phyloP scores from a whole-genome alignment of 2,888 invertebrate genomes.

The Sepioteuthis lessoniana region DNA sequence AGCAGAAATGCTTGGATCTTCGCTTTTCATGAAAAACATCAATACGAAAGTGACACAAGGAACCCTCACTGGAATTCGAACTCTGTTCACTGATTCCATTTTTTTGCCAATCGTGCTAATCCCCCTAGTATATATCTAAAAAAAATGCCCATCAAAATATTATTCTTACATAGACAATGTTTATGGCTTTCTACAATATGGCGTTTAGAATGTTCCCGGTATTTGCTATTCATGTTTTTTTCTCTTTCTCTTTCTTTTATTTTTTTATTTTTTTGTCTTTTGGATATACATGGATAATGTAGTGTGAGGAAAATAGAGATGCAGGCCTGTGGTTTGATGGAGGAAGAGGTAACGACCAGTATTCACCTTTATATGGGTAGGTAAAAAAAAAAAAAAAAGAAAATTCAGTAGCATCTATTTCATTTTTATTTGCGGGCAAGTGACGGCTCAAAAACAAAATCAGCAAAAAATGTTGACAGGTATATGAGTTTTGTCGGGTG shows the following conservation, averaged over 20 bases:
- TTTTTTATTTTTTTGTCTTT: no score
- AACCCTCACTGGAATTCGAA: neutral
- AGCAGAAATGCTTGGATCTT: no score
- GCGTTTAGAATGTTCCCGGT: neutral
- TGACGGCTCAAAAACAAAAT: neutral
- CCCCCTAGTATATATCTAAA: no score
- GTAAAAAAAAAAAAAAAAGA: neutral
- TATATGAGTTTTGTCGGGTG: neutral
- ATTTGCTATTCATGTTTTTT: neutral
- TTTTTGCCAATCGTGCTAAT: neutral
- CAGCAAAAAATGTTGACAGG: neutral
- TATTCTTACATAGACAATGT: neutral
- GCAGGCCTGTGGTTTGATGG: neutral
- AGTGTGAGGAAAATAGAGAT: neutral
- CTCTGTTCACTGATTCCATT: neutral
- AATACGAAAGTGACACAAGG: no score
- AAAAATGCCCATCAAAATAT: no score
- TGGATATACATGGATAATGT: no score
- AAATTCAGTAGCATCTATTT: neutral
- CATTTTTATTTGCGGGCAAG: neutral
- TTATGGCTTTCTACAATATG: neutral
- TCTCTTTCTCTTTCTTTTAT: no score
- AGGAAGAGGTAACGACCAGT: neutral
- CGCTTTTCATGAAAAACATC: no score
- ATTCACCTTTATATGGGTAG: neutral